A percentile compares a stretch with the other conserved stretches of the same genome.
These are phyloP conservation scores for Diogma glabrata DNA, from an alignment of 2,888 invertebrate species.

Conservation along the genomic window DNA sequence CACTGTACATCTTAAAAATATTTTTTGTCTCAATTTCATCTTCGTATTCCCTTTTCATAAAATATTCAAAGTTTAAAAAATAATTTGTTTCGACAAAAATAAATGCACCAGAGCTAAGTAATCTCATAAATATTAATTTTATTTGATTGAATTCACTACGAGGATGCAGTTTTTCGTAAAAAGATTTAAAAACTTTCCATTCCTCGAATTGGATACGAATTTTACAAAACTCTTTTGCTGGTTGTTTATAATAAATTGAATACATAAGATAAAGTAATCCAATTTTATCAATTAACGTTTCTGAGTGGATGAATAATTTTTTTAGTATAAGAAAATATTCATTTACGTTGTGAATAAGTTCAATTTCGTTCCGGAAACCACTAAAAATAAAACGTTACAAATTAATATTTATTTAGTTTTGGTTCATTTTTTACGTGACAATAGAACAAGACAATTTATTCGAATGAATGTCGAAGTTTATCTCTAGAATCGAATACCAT, in stretches of 20 bases:
- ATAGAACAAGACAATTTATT: too few species aligned
- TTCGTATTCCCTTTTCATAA: neutral
- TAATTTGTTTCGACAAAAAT: constrained; percentile 14
- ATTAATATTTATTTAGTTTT: too few species aligned
- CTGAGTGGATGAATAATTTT: constrained; percentile 8
- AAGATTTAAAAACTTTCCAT: constrained; percentile 14
- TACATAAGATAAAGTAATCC: constrained; percentile 18
- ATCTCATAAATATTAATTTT: constrained; percentile 16
- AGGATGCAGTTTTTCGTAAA: constrained; percentile 12
- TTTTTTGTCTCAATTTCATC: neutral
- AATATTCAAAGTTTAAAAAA: constrained; percentile 12
- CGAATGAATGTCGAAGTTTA: too few species aligned
- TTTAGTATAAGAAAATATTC: constrained; percentile 11
- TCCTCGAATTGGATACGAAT: constrained; percentile 14
- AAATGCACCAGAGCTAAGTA: constrained; percentile 16
- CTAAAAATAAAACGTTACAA: neutral
- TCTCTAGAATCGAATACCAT: too few species aligned
- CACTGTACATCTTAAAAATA: neutral
- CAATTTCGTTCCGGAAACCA: constrained; percentile 6
- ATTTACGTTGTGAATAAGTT: constrained; percentile 15
- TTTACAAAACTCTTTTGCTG: constrained; percentile 16
- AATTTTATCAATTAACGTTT: constrained; percentile 7
- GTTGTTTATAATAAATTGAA: constrained; percentile 19
- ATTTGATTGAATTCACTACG: constrained; percentile 13
- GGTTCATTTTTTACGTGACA: too few species aligned